Percentiles rank a stretch among this genome's conserved stretches.
Evolutionary conservation across 1,140 invertebrate genomes (phyloP).

Genomic region (Meloidogyne chitwoodi): DNA sequence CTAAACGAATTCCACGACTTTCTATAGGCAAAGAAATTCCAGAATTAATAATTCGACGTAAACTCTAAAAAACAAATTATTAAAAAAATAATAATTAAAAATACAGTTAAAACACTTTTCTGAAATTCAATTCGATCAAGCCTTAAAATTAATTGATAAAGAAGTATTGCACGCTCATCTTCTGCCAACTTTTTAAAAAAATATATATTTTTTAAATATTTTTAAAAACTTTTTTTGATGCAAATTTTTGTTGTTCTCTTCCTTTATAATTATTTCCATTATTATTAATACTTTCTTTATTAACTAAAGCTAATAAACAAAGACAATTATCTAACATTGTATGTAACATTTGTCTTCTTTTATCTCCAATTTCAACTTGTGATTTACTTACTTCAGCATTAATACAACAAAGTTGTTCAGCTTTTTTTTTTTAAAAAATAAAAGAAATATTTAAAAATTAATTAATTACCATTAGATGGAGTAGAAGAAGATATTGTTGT

Average conservation of each 20-base stretch:
- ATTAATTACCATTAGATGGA: not conserved
- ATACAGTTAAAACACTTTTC: not conserved
- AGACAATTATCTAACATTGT: not conserved
- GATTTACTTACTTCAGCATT: not conserved
- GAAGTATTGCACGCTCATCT: not conserved
- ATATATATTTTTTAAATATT: not conserved
- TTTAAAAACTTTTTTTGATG: not conserved
- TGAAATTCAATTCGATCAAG: constrained; percentile 3
- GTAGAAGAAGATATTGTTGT: not conserved
- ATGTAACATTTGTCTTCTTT: not conserved
- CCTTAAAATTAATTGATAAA: not conserved
- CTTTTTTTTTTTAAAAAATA: not conserved
- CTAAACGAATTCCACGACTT: not conserved
- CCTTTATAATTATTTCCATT: not conserved
- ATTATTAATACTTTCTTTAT: not conserved
- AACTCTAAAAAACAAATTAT: not conserved
- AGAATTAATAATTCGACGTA: constrained; percentile 2
- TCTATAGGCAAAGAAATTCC: not conserved
- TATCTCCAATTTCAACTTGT: not conserved
- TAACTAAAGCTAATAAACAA: not conserved
- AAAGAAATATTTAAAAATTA: not conserved
- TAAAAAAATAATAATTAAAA: not conserved
- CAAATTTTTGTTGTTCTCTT: not conserved
- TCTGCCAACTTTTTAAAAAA: not conserved
- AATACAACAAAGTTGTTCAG: not conserved